Percentiles rank a stretch among this genome's conserved stretches.
Conservation (phyloP, 2,113 vertebrate species). For the Rhagologus leucostigma region DNA sequence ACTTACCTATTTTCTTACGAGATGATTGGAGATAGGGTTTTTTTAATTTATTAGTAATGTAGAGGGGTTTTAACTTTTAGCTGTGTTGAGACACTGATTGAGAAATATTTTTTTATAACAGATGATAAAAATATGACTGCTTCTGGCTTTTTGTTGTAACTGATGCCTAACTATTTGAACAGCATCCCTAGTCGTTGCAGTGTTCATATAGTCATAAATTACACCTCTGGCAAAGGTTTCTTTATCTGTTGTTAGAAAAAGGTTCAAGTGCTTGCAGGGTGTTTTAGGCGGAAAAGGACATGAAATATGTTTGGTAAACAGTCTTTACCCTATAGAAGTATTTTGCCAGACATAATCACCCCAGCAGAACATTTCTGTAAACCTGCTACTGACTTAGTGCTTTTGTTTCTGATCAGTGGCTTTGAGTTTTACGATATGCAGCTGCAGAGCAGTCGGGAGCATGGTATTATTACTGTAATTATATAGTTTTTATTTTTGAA, state of each 20-base stretch:
- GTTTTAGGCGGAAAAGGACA: not conserved
- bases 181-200: not conserved
- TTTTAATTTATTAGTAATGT: conserved; percentile 39
- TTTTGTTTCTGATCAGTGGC: conserved; percentile 30
- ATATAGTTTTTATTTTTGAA: conserved; percentile 21
- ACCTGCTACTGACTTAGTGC: not conserved
- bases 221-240: not conserved
- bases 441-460: conserved; percentile 30
- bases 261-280: not conserved
- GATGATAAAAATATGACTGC: not conserved
- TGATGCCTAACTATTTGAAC: not conserved
- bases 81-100: conserved; percentile 26
- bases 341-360: not conserved
- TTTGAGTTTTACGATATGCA: conserved; percentile 19
- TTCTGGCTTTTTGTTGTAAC: conserved; percentile 1
- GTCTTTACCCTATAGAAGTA: not conserved
- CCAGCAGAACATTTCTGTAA: not conserved
- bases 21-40: not conserved
- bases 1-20: conserved; percentile 54
- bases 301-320: not conserved
- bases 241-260: not conserved
- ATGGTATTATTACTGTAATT: not conserved
- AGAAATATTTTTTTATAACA: conserved; percentile 34
- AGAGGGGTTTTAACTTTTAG: conserved; percentile 30
- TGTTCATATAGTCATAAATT: not conserved